Evolutionary conservation across 2,113 vertebrate genomes (phyloP).

Genomic region (Phoxinus phoxinus): DNA sequence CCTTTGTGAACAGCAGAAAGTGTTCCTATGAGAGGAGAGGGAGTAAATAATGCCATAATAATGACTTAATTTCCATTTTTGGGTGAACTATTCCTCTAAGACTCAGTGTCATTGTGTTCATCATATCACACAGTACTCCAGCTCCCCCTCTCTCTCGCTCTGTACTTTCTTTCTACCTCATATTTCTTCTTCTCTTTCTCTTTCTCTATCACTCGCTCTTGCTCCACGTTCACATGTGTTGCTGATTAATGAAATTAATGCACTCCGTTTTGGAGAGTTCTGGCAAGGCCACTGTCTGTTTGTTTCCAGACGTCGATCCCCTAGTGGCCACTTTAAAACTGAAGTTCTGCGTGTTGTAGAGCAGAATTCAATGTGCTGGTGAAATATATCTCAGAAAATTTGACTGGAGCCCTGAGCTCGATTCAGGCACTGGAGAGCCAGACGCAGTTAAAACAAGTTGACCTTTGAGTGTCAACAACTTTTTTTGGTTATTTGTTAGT

Average conservation of each 20-base stretch:
- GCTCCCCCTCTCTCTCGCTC: conserved; percentile 63
- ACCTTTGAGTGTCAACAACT: neutral
- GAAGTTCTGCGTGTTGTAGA: conserved; percentile 49
- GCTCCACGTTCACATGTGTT: conserved; percentile 46
- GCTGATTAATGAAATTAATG: conserved; percentile 68
- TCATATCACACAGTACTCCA: conserved; percentile 63
- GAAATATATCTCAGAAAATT: conserved; percentile 9
- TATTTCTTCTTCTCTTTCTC: conserved; percentile 44
- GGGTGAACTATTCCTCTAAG: neutral
- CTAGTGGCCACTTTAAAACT: conserved; percentile 49
- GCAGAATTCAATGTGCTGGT: conserved; percentile 40
- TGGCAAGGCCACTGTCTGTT: conserved; percentile 36
- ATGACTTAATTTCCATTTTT: neutral
- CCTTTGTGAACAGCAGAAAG: neutral
- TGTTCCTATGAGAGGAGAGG: neutral
- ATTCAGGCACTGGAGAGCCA: neutral
- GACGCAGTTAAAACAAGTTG: neutral
- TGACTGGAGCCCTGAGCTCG: neutral
- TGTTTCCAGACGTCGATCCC: conserved; percentile 56
- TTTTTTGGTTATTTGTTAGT: conserved; percentile 29
- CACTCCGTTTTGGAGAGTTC: conserved; percentile 51
- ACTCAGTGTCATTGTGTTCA: neutral
- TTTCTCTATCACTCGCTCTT: conserved; percentile 44
- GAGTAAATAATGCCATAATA: neutral
- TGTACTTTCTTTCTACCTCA: conserved; percentile 5